These are phyloP conservation scores for Oedothorax gibbosus DNA, from an alignment of 1,140 invertebrate genomes.

Conservation along the genomic window DNA sequence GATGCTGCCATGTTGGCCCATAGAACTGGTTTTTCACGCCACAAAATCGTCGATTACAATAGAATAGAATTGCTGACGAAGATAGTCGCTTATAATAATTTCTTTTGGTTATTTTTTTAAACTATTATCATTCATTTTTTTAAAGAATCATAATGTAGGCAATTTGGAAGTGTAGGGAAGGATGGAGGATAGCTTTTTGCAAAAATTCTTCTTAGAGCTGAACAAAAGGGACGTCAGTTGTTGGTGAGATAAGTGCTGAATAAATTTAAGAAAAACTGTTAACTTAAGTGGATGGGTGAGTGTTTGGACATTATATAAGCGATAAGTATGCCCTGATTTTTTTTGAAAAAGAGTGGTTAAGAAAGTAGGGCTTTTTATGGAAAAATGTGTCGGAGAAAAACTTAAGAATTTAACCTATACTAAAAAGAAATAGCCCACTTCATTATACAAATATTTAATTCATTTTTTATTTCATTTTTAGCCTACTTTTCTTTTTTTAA, in stretches of 20 bases:
- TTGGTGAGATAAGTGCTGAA: neutral
- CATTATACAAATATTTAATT: too few species aligned
- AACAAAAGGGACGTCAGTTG: constrained; percentile 6
- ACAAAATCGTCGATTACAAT: constrained; percentile 20
- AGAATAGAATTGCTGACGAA: constrained; percentile 11
- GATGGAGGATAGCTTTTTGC: neutral
- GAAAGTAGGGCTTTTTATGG: neutral
- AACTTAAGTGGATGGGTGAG: constrained; percentile 18
- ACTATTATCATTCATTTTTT: constrained; percentile 28
- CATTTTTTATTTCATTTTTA: too few species aligned
- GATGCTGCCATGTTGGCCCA: neutral
- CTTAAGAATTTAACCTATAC: too few species aligned
- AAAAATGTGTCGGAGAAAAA: constrained; percentile 4
- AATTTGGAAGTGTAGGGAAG: constrained; percentile 14
- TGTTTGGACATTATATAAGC: neutral
- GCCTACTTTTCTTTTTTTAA: too few species aligned
- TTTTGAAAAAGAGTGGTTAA: neutral
- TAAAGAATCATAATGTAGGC: constrained; percentile 17
- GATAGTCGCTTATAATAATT: constrained; percentile 17
- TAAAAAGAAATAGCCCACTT: too few species aligned
- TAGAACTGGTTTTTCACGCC: constrained; percentile 4
- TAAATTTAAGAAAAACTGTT: constrained; percentile 16
- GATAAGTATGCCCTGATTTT: neutral
- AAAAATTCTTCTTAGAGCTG: neutral
- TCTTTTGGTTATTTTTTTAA: neutral